These are phyloP conservation scores for Drosophila lacteicornis DNA, from an alignment of 1,140 invertebrate species.

Conservation along the genomic window DNA sequence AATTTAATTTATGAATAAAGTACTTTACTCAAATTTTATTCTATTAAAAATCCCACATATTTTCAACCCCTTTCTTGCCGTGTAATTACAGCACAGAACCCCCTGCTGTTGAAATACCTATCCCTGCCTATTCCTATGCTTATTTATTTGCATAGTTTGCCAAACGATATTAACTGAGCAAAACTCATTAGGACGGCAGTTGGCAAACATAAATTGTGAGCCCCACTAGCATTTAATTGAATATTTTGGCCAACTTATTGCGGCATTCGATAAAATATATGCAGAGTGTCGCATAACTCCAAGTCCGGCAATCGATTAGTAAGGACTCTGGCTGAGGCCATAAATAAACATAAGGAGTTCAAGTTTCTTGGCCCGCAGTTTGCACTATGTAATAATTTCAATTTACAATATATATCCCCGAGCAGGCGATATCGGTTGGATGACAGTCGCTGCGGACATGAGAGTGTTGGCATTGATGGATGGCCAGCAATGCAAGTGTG, in stretches of 20 bases:
- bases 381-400: slow-evolving; percentile 78
- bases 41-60: background rate
- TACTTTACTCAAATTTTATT: too few relatives aligned
- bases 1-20: background rate
- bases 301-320: slow-evolving; percentile 55
- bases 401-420: slow-evolving; percentile 57
- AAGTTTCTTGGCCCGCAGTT: slow-evolving; percentile 19
- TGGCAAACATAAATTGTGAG: slow-evolving; percentile 66
- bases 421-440: slow-evolving; percentile 17
- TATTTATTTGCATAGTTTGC: slow-evolving; percentile 50
- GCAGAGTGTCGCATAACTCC: slow-evolving; percentile 66
- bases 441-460: slow-evolving; percentile 64
- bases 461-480: slow-evolving; percentile 79
- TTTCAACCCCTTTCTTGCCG: background rate
- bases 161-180: slow-evolving; percentile 30
- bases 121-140: background rate
- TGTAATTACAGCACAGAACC: slow-evolving; percentile 2
- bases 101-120: background rate
- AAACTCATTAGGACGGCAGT: slow-evolving; percentile 65
- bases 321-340: slow-evolving; percentile 42
- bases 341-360: slow-evolving; percentile 61
- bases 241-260: slow-evolving; percentile 75
- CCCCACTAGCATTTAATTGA: slow-evolving; percentile 71
- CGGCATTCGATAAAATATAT: slow-evolving; percentile 67
- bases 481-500: slow-evolving; percentile 39